Evolutionary conservation across 23 tunicate species (phyloP), one percentile per base, ranked within the genome.

Genomic region (Ascidia mentula): DNA sequence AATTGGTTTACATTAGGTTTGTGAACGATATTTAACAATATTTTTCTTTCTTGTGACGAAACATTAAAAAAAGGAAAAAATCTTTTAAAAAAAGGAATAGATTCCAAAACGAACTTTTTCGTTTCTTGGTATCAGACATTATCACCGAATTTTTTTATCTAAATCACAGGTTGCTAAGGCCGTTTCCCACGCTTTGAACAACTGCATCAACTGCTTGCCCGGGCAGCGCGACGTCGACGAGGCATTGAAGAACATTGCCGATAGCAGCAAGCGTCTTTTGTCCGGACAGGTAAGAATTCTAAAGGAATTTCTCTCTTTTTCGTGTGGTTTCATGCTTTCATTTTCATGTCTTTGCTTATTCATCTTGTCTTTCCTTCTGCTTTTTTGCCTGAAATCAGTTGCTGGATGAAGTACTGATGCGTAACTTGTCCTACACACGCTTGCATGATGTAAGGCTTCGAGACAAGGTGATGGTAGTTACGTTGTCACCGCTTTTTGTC

Each of bases 81-180:
- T n/a, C n/a, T n/a, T n/a, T n/a, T n/a, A n/a, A n/a, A n/a, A n/a
- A n/a, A n/a, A n/a, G n/a, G n/a, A n/a, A n/a, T n/a, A n/a, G n/a
- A n/a, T n/a, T n/a, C n/a, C n/a, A n/a, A n/a, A n/a, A n/a, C n/a
- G n/a, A n/a, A n/a, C n/a, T n/a, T n/a, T n/a, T n/a, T n/a, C n/a
- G n/a, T n/a, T n/a, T n/a, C n/a, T n/a, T n/a, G n/a, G n/a, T n/a
- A n/a, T n/a, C n/a, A n/a, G n/a, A n/a, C n/a, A n/a, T n/a, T n/a
- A n/a, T n/a, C n/a, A n/a, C n/a, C n/a, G n/a, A n/a, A n/a, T n/a
- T n/a, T n/a, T n/a, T n/a, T n/a, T n/a, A n/a, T n/a, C n/a, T n/a
- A n/a, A n/a, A n/a, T n/a, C n/a, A n/a, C 72, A 92, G 97, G 92
- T 92, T 38, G 98, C 98, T 5, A 93, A 93, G 40, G 98, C 89